These are phyloP conservation scores for Halichondria panicea DNA, from an alignment of 37 sponge, comb jelly and placozoan genomes.

Conservation along the genomic window DNA sequence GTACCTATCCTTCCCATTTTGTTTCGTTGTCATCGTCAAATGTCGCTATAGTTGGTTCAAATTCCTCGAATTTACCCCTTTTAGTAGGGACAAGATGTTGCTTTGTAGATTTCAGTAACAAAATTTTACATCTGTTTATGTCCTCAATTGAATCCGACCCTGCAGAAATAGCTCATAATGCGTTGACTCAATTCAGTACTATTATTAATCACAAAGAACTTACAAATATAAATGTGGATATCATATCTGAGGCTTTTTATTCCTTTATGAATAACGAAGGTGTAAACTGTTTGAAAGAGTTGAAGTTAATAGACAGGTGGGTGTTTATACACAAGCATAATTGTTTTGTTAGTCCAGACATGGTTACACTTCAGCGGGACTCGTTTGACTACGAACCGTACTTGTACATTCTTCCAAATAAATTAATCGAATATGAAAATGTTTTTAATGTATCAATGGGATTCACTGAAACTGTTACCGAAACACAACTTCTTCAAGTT, in stretches of 20 bases:
- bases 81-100: neutral
- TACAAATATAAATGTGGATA: neutral
- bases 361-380: constrained; percentile 19
- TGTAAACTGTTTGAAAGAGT: neutral
- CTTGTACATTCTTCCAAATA: constrained; percentile 38
- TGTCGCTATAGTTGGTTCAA: neutral
- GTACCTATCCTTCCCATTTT: constrained; percentile 22
- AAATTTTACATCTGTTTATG: too few species aligned
- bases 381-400: constrained; percentile 29
- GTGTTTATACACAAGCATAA: constrained; percentile 29
- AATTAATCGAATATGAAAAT: neutral
- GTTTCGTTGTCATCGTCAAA: neutral
- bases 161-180: neutral
- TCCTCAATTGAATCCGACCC: neutral
- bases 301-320: constrained; percentile 10
- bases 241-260: constrained; percentile 5
- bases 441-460: constrained; percentile 41
- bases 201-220: neutral
- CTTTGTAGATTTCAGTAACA: too few species aligned
- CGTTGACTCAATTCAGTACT: constrained; percentile 12
- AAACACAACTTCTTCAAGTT: constrained; percentile 30
- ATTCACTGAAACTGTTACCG: constrained; percentile 7
- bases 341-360: constrained; percentile 25
- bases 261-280: neutral
- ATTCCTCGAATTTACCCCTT: neutral